These are phyloP conservation scores for Amniataba percoides DNA, from an alignment of 2,797 vertebrate species.

Conservation along the genomic window DNA sequence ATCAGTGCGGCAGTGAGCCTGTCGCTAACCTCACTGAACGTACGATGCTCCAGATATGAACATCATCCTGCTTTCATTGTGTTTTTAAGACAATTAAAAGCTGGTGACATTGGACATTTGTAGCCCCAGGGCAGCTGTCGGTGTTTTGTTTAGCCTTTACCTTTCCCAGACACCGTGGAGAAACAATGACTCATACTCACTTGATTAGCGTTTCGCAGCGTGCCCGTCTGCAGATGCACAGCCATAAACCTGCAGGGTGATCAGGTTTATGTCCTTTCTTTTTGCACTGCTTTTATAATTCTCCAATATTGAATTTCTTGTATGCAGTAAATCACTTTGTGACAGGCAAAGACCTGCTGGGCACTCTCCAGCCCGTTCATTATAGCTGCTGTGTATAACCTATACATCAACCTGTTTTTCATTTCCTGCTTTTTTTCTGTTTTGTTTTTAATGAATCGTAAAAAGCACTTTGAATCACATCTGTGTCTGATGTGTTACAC, in stretches of 20 bases:
- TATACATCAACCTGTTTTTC: too few species aligned
- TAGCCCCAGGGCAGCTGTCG: neutral
- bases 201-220: neutral
- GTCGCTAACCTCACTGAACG: neutral
- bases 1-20: neutral
- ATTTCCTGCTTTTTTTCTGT: neutral
- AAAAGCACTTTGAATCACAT: neutral
- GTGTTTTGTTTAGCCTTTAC: slow-evolving; percentile 2
- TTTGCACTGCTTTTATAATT: slow-evolving; percentile 2
- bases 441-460: neutral
- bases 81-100: slow-evolving; percentile 7
- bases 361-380: neutral
- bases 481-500: neutral
- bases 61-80: slow-evolving; percentile 28
- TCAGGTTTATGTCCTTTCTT: neutral
- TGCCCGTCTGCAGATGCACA: neutral
- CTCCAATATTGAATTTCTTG: neutral
- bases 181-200: slow-evolving; percentile 24
- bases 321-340: neutral
- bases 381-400: neutral
- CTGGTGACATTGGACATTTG: neutral
- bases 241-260: neutral
- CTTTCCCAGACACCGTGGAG: slow-evolving; percentile 11
- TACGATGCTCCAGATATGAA: neutral
- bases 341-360: neutral